Evolutionary conservation across 1,140 invertebrate genomes (phyloP).

Genomic region (Drosophila nebulosa): DNA sequence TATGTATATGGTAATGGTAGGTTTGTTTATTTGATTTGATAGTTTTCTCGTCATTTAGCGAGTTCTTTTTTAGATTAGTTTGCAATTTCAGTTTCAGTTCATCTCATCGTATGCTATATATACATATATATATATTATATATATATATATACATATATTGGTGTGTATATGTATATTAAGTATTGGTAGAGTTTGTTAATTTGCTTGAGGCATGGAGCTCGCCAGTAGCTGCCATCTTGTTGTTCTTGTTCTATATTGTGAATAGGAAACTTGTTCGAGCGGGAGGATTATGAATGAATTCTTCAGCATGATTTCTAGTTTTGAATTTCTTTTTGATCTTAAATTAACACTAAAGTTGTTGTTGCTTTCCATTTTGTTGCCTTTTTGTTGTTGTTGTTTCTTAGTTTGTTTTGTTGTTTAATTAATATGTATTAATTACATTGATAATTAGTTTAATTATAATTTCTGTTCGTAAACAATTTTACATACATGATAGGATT

Average conservation of each 20-base stretch:
- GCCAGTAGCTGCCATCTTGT: not conserved
- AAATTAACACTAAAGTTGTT: constrained; percentile 65
- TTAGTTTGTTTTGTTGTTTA: constrained; percentile 52
- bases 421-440: constrained; percentile 78
- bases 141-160: not conserved
- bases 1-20: not conserved
- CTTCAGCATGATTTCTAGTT: constrained; percentile 62
- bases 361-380: constrained; percentile 41
- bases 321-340: constrained; percentile 51
- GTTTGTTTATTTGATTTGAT: constrained; percentile 7
- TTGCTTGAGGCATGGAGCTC: constrained; percentile 4
- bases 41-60: not conserved
- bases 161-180: not conserved
- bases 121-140: not conserved
- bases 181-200: constrained; percentile 1
- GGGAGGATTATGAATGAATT: constrained; percentile 37
- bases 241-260: not conserved
- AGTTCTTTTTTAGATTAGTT: not conserved
- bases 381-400: constrained; percentile 30
- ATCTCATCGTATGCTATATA: not conserved
- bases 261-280: constrained; percentile 10
- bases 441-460: constrained; percentile 76
- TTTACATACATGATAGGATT: constrained; percentile 78
- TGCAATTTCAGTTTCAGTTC: constrained; percentile 13
- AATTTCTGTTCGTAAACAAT: constrained; percentile 67